phyloP scores from a whole-genome alignment of 2,888 invertebrate genomes.

The Cancer borealis region DNA sequence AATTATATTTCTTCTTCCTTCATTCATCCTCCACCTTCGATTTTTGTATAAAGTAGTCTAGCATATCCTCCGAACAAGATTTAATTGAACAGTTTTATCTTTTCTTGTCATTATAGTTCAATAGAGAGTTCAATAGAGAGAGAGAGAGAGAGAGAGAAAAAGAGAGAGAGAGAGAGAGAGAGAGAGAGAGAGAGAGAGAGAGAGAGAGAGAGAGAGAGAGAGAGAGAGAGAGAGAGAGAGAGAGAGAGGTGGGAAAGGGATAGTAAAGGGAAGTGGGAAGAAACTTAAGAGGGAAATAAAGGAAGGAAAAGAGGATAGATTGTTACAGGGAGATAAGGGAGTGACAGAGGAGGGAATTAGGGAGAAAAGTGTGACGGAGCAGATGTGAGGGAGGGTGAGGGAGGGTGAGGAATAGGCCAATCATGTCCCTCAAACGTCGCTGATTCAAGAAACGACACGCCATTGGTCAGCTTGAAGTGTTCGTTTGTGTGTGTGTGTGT shows the following conservation, averaged over 20 bases:
- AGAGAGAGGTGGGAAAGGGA: background rate
- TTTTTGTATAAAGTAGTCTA: too few species aligned
- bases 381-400: background rate
- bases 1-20: too few species aligned
- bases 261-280: background rate
- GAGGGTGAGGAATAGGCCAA: conserved; percentile 1
- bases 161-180: too few species aligned
- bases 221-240: too few species aligned
- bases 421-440: background rate
- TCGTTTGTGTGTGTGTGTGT: background rate
- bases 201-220: too few species aligned
- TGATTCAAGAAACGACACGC: background rate
- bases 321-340: background rate
- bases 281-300: background rate
- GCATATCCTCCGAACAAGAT: too few species aligned
- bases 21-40: too few species aligned
- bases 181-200: too few species aligned
- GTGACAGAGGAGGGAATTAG: background rate
- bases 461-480: background rate
- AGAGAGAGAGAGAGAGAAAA: too few species aligned
- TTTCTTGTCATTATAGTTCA: too few species aligned
- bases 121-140: too few species aligned
- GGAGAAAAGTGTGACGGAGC: background rate
- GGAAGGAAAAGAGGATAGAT: background rate
- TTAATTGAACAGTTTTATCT: too few species aligned